Evolutionary conservation across 2,113 vertebrate genomes (phyloP).

Genomic region (Carassius carassius): DNA sequence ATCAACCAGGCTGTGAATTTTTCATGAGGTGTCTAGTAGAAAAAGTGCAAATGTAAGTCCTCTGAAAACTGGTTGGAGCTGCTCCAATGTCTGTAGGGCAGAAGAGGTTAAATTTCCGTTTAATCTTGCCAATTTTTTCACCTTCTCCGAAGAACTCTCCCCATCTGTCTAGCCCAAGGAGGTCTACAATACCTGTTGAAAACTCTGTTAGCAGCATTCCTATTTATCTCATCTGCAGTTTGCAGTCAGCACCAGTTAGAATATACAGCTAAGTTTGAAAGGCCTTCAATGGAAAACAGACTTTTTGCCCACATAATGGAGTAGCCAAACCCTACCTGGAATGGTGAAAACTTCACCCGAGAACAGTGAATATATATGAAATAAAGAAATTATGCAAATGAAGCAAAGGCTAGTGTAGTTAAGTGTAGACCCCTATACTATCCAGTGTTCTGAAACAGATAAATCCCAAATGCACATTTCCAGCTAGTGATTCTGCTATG

Average conservation of each 20-base stretch:
- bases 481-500: slow-evolving; percentile 22
- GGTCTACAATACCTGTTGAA: neutral
- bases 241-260: neutral
- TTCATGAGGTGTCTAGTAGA: slow-evolving; percentile 20
- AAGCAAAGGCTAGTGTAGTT: neutral
- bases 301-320: neutral
- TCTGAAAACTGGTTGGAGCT: neutral
- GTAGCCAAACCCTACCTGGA: neutral
- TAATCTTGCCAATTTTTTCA: neutral
- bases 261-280: neutral
- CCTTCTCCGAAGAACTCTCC: neutral
- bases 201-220: neutral
- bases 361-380: neutral
- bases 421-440: neutral
- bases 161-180: neutral
- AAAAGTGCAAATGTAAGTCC: slow-evolving; percentile 12
- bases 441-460: slow-evolving; percentile 21
- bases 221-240: neutral
- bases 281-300: neutral
- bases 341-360: neutral
- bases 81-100: neutral
- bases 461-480: slow-evolving; percentile 42
- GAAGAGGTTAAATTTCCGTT: neutral
- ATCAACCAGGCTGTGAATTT: neutral
- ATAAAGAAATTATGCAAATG: neutral